These are phyloP conservation scores for Megaleporinus macrocephalus DNA, from an alignment of 2,113 vertebrate genomes.

Conservation along the genomic window DNA sequence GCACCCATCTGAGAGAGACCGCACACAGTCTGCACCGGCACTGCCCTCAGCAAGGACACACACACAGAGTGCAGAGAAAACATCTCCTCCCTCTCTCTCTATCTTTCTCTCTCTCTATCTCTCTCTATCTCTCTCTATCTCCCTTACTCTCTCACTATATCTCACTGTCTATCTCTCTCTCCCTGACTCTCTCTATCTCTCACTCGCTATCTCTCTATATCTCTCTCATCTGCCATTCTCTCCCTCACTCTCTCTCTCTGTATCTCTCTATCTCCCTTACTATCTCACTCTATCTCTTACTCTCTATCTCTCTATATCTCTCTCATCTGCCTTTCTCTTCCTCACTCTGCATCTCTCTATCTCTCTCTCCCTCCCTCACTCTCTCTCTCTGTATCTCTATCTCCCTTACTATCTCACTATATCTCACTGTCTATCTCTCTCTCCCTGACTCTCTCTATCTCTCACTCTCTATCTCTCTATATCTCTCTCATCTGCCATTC, in stretches of 20 bases:
- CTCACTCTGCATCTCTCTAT: not conserved
- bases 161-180: not conserved
- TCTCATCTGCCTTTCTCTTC: not conserved
- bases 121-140: not conserved
- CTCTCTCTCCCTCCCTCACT: not conserved
- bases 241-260: not conserved
- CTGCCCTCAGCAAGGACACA: constrained; percentile 53
- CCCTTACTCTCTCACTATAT: too few relatives aligned
- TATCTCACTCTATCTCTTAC: too few relatives aligned
- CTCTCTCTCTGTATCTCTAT: not conserved
- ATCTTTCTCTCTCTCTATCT: not conserved
- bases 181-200: not conserved
- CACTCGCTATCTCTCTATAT: not conserved
- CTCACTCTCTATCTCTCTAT: not conserved
- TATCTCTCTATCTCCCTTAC: too few relatives aligned
- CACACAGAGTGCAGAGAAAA: constrained; percentile 26
- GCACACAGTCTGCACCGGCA: constrained; percentile 52
- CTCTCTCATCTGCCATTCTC: too few relatives aligned
- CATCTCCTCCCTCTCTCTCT: not conserved
- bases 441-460: too few relatives aligned
- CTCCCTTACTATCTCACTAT: not conserved
- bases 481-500: not conserved
- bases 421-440: too few relatives aligned
- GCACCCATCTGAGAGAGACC: constrained; percentile 53
- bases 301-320: not conserved